Conservation (phyloP, 2,113 vertebrate genomes). For the Sporophila hypoxantha region DNA sequence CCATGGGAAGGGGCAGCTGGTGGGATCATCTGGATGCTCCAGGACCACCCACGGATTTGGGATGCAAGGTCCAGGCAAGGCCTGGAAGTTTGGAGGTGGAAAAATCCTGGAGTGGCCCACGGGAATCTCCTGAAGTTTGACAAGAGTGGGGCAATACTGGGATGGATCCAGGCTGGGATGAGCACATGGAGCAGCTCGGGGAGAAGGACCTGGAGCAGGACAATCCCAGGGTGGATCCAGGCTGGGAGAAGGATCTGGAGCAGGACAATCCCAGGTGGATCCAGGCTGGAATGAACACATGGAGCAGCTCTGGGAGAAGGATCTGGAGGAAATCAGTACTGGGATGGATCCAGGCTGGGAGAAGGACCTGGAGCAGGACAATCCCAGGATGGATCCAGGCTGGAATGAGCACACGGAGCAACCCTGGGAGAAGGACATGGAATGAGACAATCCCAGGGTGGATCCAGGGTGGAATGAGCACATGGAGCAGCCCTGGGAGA, state of each 20-base stretch:
- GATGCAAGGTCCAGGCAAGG: not conserved
- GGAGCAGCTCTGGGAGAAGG: not conserved
- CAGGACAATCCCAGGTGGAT: too few relatives aligned
- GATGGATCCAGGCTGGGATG: not conserved
- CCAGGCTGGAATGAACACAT: too few relatives aligned
- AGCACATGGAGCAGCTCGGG: too few relatives aligned
- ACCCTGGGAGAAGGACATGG: not conserved
- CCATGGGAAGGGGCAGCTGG: accelerated
- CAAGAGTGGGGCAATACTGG: accelerated
- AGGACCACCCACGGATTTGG: accelerated
- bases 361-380: too few relatives aligned
- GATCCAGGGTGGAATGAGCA: not conserved
- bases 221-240: too few relatives aligned
- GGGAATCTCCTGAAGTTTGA: not conserved
- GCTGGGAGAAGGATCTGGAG: not conserved
- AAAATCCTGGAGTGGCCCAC: accelerated
- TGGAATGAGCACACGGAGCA: too few relatives aligned
- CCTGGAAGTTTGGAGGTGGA: not conserved
- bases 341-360: not conserved
- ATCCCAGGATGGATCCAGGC: too few relatives aligned
- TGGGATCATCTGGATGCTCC: not conserved
- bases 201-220: accelerated
- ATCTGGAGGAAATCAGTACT: not conserved
- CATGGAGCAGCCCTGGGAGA: not conserved
- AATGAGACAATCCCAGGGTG: not conserved